Percentiles rank a stretch among this genome's conserved stretches.
Evolutionary conservation across 1,140 invertebrate species (phyloP).

Genomic region (Pogonus chalceus): DNA sequence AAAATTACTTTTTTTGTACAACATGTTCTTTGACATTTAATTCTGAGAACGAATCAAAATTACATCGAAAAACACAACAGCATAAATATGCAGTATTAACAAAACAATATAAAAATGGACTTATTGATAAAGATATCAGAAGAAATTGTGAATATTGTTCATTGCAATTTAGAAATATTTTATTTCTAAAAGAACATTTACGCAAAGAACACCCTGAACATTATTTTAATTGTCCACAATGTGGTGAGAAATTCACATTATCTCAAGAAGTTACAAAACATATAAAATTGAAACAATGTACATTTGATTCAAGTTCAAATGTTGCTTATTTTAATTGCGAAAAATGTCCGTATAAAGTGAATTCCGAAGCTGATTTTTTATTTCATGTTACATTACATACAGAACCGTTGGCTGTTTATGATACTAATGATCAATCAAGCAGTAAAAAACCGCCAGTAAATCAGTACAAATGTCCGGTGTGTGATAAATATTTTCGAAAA

Average conservation of each 20-base stretch:
- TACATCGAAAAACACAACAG: constrained; percentile 51
- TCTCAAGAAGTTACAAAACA: constrained; percentile 63
- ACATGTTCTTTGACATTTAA: constrained; percentile 54
- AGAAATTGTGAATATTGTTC: constrained; percentile 52
- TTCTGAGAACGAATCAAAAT: constrained; percentile 47
- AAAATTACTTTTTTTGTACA: constrained; percentile 54
- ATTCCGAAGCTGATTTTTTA: constrained; percentile 47
- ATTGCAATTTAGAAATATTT: constrained; percentile 41
- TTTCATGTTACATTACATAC: constrained; percentile 54
- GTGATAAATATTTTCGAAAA: constrained; percentile 59
- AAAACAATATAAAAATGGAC: constrained; percentile 36
- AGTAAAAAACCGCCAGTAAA: constrained; percentile 30
- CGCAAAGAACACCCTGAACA: constrained; percentile 47
- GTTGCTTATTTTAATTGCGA: constrained; percentile 30
- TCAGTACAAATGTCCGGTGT: constrained; percentile 54
- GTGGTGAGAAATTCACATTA: constrained; percentile 54
- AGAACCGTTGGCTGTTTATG: constrained; percentile 31
- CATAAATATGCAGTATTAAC: constrained; percentile 45
- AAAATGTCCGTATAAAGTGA: constrained; percentile 37
- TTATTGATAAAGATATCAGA: constrained; percentile 31
- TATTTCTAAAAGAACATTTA: constrained; percentile 56
- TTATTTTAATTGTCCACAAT: constrained; percentile 52
- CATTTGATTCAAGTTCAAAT: constrained; percentile 25
- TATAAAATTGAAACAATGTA: constrained; percentile 45
- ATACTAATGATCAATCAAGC: constrained; percentile 24